These are phyloP conservation scores for Mimas tiliae DNA, from an alignment of 2,888 invertebrate genomes.

Conservation along the genomic window DNA sequence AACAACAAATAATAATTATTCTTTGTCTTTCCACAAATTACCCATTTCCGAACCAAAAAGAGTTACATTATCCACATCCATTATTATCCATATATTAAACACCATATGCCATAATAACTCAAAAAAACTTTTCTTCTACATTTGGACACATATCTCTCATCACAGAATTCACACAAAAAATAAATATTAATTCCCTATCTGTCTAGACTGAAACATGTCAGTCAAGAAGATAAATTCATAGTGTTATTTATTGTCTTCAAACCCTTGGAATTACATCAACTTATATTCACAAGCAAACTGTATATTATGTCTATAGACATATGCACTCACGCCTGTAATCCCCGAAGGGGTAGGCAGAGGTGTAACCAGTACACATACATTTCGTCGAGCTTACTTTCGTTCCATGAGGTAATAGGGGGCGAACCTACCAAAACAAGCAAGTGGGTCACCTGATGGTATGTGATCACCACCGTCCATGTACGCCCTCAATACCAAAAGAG, in stretches of 20 bases:
- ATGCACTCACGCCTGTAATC: too few species aligned
- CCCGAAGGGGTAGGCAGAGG: too few species aligned
- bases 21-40: neutral
- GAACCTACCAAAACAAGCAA: too few species aligned
- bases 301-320: neutral
- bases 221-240: constrained; percentile 14
- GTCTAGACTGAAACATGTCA: constrained; percentile 10
- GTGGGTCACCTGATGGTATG: too few species aligned
- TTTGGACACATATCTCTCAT: neutral
- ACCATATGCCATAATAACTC: neutral
- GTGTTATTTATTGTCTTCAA: neutral
- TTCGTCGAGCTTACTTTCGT: too few species aligned
- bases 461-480: too few species aligned
- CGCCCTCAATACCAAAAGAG: too few species aligned
- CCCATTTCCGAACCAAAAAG: neutral
- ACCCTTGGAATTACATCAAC: too few species aligned
- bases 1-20: too few species aligned
- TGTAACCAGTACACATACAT: too few species aligned
- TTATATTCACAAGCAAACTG: neutral
- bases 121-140: constrained; percentile 4
- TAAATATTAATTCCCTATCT: neutral
- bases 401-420: too few species aligned
- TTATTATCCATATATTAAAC: too few species aligned
- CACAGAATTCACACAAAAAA: constrained; percentile 1
- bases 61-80: neutral